Percentiles rank a stretch among this genome's conserved stretches.
Conservation (phyloP, 2,113 vertebrate species). For the Passerina amoena region DNA sequence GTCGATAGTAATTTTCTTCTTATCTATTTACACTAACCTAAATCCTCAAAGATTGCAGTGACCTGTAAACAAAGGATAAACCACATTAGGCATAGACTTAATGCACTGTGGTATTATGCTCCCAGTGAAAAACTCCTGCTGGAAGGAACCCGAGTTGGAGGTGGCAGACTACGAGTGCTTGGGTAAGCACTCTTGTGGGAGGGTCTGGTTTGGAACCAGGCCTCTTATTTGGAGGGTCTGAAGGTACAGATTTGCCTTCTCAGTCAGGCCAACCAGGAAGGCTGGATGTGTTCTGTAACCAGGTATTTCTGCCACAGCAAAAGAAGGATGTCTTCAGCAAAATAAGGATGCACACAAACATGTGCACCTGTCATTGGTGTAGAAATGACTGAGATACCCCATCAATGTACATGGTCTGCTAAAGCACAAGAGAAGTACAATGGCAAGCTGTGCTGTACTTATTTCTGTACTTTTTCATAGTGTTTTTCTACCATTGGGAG, state of each 20-base stretch:
- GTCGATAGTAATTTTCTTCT: background rate
- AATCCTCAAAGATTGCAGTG: conserved; percentile 18
- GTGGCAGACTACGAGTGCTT: background rate
- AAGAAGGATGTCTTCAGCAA: background rate
- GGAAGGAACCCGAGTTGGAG: background rate
- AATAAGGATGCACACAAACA: background rate
- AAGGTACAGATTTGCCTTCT: background rate
- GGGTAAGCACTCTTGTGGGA: background rate
- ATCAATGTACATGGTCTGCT: background rate
- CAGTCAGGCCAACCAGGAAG: background rate
- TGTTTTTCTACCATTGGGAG: background rate
- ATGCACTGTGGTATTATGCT: background rate
- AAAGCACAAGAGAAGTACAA: background rate
- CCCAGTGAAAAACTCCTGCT: background rate
- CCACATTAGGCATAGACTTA: background rate
- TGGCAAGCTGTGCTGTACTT: background rate
- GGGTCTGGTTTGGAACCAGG: background rate
- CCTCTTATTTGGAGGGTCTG: background rate
- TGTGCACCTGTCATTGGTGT: rapidly evolving
- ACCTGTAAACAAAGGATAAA: conserved; percentile 48
- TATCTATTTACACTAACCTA: conserved; percentile 2
- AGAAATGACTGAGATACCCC: background rate
- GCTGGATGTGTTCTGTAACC: background rate
- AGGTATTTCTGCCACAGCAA: background rate
- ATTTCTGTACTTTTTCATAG: background rate